phyloP scores from a whole-genome alignment of 2,888 invertebrate genomes.

The Caenorhabditis imperialis region DNA sequence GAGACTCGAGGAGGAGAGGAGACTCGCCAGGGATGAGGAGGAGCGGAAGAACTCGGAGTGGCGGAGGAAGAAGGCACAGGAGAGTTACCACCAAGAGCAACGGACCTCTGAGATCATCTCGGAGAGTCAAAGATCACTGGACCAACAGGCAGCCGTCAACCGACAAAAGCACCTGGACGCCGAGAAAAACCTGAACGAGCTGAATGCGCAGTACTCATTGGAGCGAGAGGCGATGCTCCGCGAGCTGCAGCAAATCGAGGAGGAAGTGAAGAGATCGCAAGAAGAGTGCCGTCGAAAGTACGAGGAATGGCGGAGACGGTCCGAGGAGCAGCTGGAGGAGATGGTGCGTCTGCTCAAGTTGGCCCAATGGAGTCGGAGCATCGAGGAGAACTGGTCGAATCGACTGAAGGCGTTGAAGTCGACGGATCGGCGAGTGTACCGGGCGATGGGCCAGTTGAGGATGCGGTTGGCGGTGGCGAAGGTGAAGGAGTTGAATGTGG shows the following conservation, averaged over 20 bases:
- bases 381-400: slow-evolving; percentile 7
- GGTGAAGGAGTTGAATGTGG: not conserved
- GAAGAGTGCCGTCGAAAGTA: not conserved
- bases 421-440: not conserved
- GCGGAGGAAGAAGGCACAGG: too few species aligned
- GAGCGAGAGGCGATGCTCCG: not conserved
- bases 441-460: not conserved
- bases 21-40: too few species aligned
- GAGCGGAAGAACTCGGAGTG: too few species aligned
- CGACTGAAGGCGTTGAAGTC: slow-evolving; percentile 7
- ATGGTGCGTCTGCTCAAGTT: not conserved
- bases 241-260: not conserved
- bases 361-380: slow-evolving; percentile 1
- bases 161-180: too few species aligned
- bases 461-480: not conserved
- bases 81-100: too few species aligned
- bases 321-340: not conserved
- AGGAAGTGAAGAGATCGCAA: not conserved
- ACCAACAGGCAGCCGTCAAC: too few species aligned
- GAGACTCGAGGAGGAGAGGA: too few species aligned
- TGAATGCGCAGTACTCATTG: not conserved
- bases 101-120: too few species aligned
- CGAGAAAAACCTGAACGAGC: too few species aligned
- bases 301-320: not conserved
- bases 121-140: too few species aligned